Conservation (phyloP, 2,113 vertebrate species). For the Sinocyclocheilus maitianheensis region DNA sequence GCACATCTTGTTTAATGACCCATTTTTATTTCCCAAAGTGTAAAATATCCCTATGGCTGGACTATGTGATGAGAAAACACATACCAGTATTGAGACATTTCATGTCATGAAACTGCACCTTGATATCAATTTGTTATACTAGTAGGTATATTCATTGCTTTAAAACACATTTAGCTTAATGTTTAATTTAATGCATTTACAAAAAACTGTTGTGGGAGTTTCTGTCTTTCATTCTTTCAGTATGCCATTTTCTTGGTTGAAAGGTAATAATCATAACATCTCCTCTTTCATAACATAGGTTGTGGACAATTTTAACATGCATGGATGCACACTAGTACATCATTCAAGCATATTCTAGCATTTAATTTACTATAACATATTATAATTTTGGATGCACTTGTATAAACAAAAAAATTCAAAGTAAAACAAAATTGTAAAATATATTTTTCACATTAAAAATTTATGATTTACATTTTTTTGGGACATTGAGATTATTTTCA, state of each 20-base stretch:
- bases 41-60: background rate
- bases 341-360: background rate
- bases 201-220: background rate
- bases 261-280: background rate
- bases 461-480: background rate
- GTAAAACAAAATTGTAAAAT: background rate
- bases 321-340: background rate
- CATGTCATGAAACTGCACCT: background rate
- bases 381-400: background rate
- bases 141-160: background rate
- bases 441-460: background rate
- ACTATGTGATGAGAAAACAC: background rate
- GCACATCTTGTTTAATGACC: background rate
- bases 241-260: background rate
- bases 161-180: background rate
- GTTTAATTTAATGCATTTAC: background rate
- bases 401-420: background rate
- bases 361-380: background rate
- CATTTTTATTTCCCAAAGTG: conserved; percentile 1
- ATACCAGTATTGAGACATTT: background rate
- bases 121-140: background rate
- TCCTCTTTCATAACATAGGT: background rate
- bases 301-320: background rate
- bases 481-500: background rate
- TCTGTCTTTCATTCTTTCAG: background rate